phyloP scores from a whole-genome alignment of 2,888 invertebrate genomes.

The Melikaiella ostensackeni region DNA sequence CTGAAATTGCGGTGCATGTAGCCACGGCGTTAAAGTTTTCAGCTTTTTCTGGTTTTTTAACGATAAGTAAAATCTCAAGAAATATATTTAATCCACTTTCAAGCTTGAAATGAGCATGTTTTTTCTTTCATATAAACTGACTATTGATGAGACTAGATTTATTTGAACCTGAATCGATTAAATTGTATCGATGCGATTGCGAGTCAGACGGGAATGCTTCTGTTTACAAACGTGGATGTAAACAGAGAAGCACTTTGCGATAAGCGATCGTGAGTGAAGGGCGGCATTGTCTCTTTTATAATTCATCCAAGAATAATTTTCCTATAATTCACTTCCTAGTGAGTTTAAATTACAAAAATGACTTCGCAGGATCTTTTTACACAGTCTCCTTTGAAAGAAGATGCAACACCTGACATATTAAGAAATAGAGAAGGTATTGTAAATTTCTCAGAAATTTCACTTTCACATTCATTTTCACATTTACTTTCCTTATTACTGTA shows the following conservation, averaged over 20 bases:
- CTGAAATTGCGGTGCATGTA: too few species aligned
- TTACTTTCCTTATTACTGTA: neutral
- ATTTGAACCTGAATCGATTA: neutral
- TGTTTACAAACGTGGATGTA: neutral
- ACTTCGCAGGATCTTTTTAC: neutral
- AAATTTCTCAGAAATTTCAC: neutral
- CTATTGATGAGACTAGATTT: too few species aligned
- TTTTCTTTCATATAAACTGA: too few species aligned
- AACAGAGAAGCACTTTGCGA: neutral
- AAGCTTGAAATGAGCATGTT: too few species aligned
- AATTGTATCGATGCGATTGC: neutral
- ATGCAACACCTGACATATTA: neutral
- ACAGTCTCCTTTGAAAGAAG: neutral
- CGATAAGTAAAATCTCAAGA: too few species aligned
- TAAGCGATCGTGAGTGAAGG: neutral
- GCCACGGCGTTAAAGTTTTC: too few species aligned
- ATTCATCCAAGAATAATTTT: neutral
- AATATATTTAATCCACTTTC: too few species aligned
- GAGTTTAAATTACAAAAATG: neutral
- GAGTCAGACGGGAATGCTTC: neutral
- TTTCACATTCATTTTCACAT: neutral
- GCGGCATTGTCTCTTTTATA: neutral
- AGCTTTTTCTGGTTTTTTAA: too few species aligned
- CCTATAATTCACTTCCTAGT: neutral
- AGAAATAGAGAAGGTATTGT: neutral